Percentiles rank a stretch among this genome's conserved stretches.
These are phyloP conservation scores for Alosa alosa DNA, from an alignment of 2,113 vertebrate species.

Conservation along the genomic window DNA sequence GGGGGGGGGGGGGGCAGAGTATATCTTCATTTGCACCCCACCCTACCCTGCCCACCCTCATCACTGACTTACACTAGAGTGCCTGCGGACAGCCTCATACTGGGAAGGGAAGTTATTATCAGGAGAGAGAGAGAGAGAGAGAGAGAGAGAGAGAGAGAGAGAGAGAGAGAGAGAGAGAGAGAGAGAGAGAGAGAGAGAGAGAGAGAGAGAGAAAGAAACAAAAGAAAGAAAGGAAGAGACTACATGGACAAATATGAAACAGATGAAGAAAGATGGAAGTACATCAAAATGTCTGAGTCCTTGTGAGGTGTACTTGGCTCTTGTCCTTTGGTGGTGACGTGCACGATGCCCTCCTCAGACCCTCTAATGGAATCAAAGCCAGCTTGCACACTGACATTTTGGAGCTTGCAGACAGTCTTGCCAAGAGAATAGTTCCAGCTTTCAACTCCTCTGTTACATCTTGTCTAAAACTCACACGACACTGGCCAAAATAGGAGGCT, in stretches of 20 bases:
- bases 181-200: background rate
- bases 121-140: background rate
- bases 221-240: slow-evolving; percentile 24
- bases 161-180: background rate
- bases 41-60: background rate
- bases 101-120: background rate
- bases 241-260: background rate
- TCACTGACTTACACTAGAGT: background rate
- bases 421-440: background rate
- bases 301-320: slow-evolving; percentile 22
- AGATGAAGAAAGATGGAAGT: background rate
- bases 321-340: slow-evolving; percentile 37
- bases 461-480: background rate
- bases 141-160: background rate
- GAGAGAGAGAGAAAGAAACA: background rate
- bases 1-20: background rate
- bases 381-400: slow-evolving; percentile 33
- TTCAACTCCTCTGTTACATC: background rate
- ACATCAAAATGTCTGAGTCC: slow-evolving; percentile 37
- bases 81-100: background rate
- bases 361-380: slow-evolving; percentile 34
- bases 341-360: slow-evolving; percentile 35
- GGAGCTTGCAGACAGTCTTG: background rate
- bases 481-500: background rate
- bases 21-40: background rate